Conservation (phyloP, 2,888 invertebrate species). For the Galerucella pusilla region DNA sequence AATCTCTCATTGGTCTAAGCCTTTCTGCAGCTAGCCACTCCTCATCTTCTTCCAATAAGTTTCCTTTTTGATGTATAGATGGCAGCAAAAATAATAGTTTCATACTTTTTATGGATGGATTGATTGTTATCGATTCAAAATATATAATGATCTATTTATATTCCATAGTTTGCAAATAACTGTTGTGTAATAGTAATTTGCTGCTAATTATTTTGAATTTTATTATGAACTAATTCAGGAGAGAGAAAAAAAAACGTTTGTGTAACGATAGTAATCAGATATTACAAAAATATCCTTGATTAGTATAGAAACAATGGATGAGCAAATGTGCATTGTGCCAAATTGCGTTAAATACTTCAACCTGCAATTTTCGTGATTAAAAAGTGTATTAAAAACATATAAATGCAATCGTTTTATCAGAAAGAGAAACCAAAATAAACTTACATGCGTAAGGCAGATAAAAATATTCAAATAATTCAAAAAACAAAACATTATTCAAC, state of each 20-base stretch:
- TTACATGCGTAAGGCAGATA: neutral
- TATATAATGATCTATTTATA: too few relatives aligned
- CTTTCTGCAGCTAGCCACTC: too few relatives aligned
- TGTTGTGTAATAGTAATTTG: neutral
- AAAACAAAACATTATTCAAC: neutral
- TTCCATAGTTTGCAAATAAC: neutral
- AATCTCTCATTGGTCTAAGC: too few relatives aligned
- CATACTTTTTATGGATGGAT: too few relatives aligned
- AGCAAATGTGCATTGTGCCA: neutral
- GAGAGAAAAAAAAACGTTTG: neutral
- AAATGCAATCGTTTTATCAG: neutral
- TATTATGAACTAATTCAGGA: neutral
- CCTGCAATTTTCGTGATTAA: neutral
- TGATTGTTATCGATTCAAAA: too few relatives aligned
- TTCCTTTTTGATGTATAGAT: too few relatives aligned
- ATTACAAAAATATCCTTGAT: conserved; percentile 7
- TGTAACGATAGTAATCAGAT: neutral
- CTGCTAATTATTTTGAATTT: neutral
- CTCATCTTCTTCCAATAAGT: too few relatives aligned
- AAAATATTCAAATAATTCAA: too few relatives aligned
- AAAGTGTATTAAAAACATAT: conserved; percentile 3
- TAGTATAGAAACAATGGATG: conserved; percentile 6
- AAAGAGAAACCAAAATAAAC: neutral
- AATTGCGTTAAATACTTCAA: neutral
- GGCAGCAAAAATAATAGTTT: too few relatives aligned